These are phyloP conservation scores for Alces alces DNA, from an alignment of 2,113 vertebrate genomes.

Conservation along the genomic window DNA sequence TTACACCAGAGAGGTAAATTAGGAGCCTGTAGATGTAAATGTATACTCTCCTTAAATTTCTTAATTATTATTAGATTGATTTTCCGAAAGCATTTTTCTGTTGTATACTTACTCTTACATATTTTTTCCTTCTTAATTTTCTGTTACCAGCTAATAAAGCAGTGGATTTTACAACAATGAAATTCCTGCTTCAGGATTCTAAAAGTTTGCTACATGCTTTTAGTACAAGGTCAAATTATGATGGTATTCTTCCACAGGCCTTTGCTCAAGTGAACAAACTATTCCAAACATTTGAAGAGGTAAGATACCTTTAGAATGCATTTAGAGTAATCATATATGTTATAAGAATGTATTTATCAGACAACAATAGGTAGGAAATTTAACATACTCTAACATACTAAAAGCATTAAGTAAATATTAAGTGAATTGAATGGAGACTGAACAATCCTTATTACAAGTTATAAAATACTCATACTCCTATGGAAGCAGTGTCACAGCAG, in stretches of 20 bases:
- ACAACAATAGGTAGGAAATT: neutral
- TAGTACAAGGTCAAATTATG: constrained; percentile 82
- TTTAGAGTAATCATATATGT: neutral
- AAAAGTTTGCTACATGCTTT: constrained; percentile 84
- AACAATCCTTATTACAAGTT: neutral
- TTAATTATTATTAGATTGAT: neutral
- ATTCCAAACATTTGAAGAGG: constrained; percentile 75
- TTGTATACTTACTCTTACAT: neutral
- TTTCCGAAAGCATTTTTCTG: neutral
- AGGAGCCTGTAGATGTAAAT: neutral
- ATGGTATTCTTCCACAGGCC: constrained; percentile 78
- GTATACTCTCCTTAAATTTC: neutral
- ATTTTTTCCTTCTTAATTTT: constrained; percentile 3
- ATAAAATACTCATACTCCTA: neutral
- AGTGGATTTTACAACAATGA: constrained; percentile 62
- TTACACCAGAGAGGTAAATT: neutral
- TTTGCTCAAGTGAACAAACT: constrained; percentile 80
- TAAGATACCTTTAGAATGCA: constrained; percentile 63
- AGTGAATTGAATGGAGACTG: neutral
- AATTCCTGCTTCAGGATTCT: constrained; percentile 79
- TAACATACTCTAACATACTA: neutral
- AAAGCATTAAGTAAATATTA: constrained; percentile 7
- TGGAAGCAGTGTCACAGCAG: neutral
- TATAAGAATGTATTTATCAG: neutral
- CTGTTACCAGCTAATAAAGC: constrained; percentile 74